Percentiles rank a stretch among this genome's conserved stretches.
phyloP scores from a whole-genome alignment of 2,113 vertebrate genomes.

The Anolis sagrei region DNA sequence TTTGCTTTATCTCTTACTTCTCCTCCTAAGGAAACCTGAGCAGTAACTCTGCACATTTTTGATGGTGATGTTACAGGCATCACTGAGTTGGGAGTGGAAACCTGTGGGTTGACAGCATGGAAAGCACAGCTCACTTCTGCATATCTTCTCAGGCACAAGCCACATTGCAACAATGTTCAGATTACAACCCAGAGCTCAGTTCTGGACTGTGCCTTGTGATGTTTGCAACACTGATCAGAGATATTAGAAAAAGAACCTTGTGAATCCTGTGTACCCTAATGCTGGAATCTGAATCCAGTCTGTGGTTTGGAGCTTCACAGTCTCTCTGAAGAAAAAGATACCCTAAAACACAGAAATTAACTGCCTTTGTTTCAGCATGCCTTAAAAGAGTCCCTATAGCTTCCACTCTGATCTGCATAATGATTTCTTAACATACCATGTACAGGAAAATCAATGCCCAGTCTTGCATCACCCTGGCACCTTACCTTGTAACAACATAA shows the following conservation, averaged over 20 bases:
- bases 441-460: background rate
- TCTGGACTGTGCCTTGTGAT: background rate
- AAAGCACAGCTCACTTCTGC: too few species aligned
- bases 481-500: slow-evolving; percentile 18
- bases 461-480: background rate
- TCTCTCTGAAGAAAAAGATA: background rate
- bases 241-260: background rate
- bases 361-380: background rate
- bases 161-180: too few species aligned
- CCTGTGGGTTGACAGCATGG: too few species aligned
- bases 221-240: background rate
- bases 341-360: background rate
- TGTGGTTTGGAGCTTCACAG: background rate
- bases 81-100: too few species aligned
- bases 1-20: background rate
- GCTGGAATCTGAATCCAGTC: background rate
- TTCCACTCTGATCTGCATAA: background rate
- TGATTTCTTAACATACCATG: background rate
- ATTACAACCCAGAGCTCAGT: too few species aligned
- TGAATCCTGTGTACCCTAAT: too few species aligned
- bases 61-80: too few species aligned
- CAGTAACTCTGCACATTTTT: too few species aligned
- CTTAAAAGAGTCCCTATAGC: background rate
- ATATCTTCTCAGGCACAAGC: too few species aligned
- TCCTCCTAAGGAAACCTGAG: background rate